Percentiles rank a stretch among this genome's conserved stretches.
Evolutionary conservation across 2,888 invertebrate species (phyloP).

Genomic region (Pseudanteris insignis): DNA sequence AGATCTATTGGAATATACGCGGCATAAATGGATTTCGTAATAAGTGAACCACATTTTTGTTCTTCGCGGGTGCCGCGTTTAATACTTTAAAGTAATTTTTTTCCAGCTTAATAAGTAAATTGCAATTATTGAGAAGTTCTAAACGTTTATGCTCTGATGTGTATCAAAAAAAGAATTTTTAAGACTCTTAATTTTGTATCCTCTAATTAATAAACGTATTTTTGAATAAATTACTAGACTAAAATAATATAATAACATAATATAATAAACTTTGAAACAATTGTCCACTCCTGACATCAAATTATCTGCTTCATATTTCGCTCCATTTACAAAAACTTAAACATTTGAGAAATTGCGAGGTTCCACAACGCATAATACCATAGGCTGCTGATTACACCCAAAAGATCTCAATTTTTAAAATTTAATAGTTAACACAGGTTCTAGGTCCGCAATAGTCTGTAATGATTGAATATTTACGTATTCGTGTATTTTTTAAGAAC

Average conservation of each 20-base stretch:
- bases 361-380: background rate
- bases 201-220: too few relatives aligned
- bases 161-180: too few relatives aligned
- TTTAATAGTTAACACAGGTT: too few relatives aligned
- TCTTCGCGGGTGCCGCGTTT: conserved; percentile 13
- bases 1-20: conserved; percentile 11
- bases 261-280: conserved; percentile 11
- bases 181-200: too few relatives aligned
- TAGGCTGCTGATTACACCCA: background rate
- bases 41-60: conserved; percentile 3
- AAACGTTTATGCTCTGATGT: too few relatives aligned
- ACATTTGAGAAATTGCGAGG: background rate
- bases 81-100: conserved; percentile 1
- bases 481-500: too few relatives aligned
- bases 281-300: conserved; percentile 5
- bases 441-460: too few relatives aligned
- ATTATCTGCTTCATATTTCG: conserved; percentile 4
- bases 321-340: conserved; percentile 5
- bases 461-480: too few relatives aligned
- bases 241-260: conserved; percentile 6
- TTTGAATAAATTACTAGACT: conserved; percentile 9
- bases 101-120: conserved; percentile 10
- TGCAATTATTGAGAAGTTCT: conserved; percentile 1
- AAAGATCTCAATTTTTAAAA: too few relatives aligned
- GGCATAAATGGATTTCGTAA: conserved; percentile 6